Evolutionary conservation across 2,888 invertebrate species (phyloP).

Genomic region (Trimorus sp.): DNA sequence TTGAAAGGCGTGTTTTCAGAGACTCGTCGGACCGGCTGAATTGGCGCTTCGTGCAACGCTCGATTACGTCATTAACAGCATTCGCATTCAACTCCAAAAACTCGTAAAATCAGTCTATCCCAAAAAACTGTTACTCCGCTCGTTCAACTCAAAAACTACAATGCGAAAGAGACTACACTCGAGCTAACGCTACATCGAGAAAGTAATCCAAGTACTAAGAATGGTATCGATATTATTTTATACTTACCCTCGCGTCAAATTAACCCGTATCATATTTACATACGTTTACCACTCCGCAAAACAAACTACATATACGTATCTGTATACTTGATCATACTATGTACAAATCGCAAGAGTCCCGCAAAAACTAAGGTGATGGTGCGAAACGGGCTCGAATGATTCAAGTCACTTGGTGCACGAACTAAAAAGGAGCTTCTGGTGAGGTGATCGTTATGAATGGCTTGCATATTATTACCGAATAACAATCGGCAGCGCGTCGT

Average conservation of each 20-base stretch:
- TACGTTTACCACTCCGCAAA: slow-evolving; percentile 31
- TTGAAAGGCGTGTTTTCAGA: not conserved
- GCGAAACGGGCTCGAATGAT: slow-evolving; percentile 31
- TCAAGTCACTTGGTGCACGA: slow-evolving; percentile 39
- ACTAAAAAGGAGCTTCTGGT: slow-evolving; percentile 36
- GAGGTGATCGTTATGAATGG: slow-evolving; percentile 42
- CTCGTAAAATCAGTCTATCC: slow-evolving; percentile 10
- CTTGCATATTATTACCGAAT: slow-evolving; percentile 20
- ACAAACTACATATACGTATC: slow-evolving; percentile 11
- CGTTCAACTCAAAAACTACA: slow-evolving; percentile 34
- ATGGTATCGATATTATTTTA: slow-evolving; percentile 54
- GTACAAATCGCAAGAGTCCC: not conserved
- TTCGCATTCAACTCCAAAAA: slow-evolving; percentile 26
- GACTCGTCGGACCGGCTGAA: not conserved
- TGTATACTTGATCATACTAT: not conserved
- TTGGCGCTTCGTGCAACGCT: slow-evolving; percentile 28
- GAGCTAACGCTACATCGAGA: slow-evolving; percentile 41
- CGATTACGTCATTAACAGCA: slow-evolving; percentile 25
- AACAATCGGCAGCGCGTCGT: not conserved
- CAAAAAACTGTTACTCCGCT: slow-evolving; percentile 4
- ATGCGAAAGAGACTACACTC: slow-evolving; percentile 35
- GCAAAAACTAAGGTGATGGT: slow-evolving; percentile 11
- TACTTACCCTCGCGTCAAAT: slow-evolving; percentile 47
- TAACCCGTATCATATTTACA: slow-evolving; percentile 35
- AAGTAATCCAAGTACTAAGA: slow-evolving; percentile 43